Base-by-base conservation (phyloP, 2,113 vertebrate genomes). In the Chamaetylas fuelleborni region DNA sequence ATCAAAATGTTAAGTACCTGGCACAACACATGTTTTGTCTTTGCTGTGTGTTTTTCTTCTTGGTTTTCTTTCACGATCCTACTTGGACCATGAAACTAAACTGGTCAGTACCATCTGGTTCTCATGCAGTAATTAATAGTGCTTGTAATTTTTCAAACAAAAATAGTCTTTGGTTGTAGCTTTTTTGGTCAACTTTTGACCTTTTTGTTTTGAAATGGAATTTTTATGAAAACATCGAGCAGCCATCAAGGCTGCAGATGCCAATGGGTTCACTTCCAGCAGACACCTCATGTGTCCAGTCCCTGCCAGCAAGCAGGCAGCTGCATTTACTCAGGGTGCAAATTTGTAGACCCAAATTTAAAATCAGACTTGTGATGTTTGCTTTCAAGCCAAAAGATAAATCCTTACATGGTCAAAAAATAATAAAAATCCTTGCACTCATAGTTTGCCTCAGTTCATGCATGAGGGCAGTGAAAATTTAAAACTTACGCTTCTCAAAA, bases 91-190 rank as follows among this genome's bases (percentile, higher is more conserved):
- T 31, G 56, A 95, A 93, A 90, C 67, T 66, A 34, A 90, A 57
- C 71, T 42, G 77, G 67, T 86, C 93, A 92, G 48, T 74, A 92
- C 69, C 40, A 73, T 88, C 96, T 94, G 92, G 76, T 93, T 96
- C 85, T 86, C 90, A 74, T 78, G 76, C 51, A 84, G 69, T 81
- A 95, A 92, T 92, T 92, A 95, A 93, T 12, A 93, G 40, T 3
- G 40, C 48, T 92, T 80, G 62, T 61, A 88, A 93, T 91, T 88
- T 81, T 96, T 94, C 81, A 94, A 86, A 85, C 56, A 66, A 88
- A 90, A 81, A 38, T 61, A 93, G 31, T 24, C 51, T 87, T 81
- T 0, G 0, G 20, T 53, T 83, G 79, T 73, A 66, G 54, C 29
- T 36, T 93, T 94, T 91, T 48, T 45, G 26, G 60, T 88, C 67